Evolutionary conservation across 2,888 invertebrate genomes (phyloP), one percentile per base, ranked within the genome.

Genomic region (Schrankia costaestrigalis): DNA sequence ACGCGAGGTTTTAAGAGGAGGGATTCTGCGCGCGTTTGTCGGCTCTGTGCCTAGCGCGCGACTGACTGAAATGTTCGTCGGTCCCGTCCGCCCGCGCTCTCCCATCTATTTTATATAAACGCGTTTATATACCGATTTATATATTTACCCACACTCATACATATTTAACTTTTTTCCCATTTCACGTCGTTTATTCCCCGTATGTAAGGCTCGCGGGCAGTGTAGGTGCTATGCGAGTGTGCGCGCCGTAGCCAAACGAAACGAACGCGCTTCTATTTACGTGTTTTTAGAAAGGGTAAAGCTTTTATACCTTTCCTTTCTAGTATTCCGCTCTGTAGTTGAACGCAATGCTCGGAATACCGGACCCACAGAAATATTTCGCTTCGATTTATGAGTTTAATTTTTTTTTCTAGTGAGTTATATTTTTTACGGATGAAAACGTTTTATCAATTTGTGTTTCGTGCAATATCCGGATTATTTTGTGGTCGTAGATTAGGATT

Each of bases 111-210:
- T 77, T 82, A 84, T 81, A 82, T 82, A 85, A 78, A 78, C 74
- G 71, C 69, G 64, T 69, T 67, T 82, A 86, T 86, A 78, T 86
- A 84, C 85, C 84, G 81, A 87, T 86, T 86, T 86, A 86, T 86
- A 83, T 86, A 86, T 87, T 86, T 86, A 81, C 86, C 81, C 86
- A 70, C 86, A 86, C 86, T 84, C 86, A 84, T 87, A 87, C 86
- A 87, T 87, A 87, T 86, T 87, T 84, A 84, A 86, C 80, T 84
- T 87, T 87, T 87, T 86, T 85, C 82, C 83, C 83, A 86, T 87
- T 86, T 84, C 84, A 79, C 78, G 74, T 81, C 84, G 85, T 81
- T 84, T 85, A 83, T 82, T 80, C 79, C 63, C 69, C 79, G 79
- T 81, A 79, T 83, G 84, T 81, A 68, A 71, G 71, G 63, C 59